phyloP scores from a whole-genome alignment of 2,888 invertebrate species.

The Nemurella pictetii region DNA sequence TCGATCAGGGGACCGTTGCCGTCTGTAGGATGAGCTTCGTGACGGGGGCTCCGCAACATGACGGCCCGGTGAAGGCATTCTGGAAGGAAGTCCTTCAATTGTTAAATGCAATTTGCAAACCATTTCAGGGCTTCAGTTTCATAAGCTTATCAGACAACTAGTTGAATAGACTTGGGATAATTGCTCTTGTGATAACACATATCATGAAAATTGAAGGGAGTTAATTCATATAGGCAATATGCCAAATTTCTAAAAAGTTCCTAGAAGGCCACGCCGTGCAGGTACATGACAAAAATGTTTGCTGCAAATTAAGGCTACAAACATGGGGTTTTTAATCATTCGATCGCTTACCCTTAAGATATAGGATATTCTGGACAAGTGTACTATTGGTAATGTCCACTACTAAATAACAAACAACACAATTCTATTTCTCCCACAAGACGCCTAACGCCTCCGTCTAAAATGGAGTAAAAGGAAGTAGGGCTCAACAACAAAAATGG shows the following conservation, averaged over 20 bases:
- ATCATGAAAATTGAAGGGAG: too few species aligned
- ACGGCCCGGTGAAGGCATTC: background rate
- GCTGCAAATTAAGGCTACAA: background rate
- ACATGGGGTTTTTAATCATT: too few species aligned
- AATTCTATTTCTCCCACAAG: background rate
- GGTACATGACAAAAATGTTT: background rate
- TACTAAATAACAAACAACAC: background rate
- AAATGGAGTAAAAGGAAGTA: background rate
- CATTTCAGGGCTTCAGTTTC: background rate
- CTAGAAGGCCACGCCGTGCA: too few species aligned
- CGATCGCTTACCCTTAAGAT: background rate
- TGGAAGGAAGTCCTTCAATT: background rate
- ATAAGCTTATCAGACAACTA: too few species aligned
- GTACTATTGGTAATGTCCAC: background rate
- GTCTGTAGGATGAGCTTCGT: background rate
- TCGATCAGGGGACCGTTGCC: background rate
- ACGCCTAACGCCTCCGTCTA: background rate
- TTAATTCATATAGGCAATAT: too few species aligned
- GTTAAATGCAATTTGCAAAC: background rate
- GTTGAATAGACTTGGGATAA: too few species aligned
- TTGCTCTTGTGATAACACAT: too few species aligned
- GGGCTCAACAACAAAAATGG: background rate
- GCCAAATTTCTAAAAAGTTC: too few species aligned
- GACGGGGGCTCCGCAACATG: background rate
- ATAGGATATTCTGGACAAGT: background rate